These are phyloP conservation scores for Byasa hedistus DNA, from an alignment of 2,888 invertebrate species.

Conservation along the genomic window DNA sequence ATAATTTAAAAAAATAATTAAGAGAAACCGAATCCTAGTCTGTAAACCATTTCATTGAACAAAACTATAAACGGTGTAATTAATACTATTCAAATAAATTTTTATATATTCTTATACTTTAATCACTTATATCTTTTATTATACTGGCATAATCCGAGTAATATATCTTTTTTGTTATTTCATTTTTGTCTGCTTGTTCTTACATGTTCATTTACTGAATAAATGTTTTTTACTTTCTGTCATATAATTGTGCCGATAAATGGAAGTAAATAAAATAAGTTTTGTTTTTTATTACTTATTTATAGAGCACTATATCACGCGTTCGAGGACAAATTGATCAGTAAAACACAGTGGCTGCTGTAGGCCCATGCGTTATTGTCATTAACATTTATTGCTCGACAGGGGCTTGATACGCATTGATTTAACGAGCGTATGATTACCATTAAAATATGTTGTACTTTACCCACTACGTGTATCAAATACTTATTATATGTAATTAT, in stretches of 20 bases:
- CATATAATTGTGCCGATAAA: not conserved
- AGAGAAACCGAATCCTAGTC: too few species aligned
- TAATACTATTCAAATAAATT: too few species aligned
- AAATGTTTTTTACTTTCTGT: not conserved
- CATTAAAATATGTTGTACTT: slow-evolving; percentile 13
- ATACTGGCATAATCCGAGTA: too few species aligned
- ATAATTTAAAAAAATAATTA: not conserved
- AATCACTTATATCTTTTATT: too few species aligned
- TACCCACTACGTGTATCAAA: not conserved
- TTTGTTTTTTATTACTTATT: not conserved
- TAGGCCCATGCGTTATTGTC: slow-evolving; percentile 30
- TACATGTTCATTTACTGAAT: too few species aligned
- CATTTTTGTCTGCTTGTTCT: too few species aligned
- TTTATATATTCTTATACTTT: too few species aligned
- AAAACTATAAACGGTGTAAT: too few species aligned
- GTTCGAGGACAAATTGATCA: slow-evolving; percentile 8
- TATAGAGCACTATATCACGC: slow-evolving; percentile 9
- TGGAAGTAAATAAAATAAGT: not conserved
- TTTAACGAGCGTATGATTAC: slow-evolving; percentile 23
- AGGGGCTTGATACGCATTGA: slow-evolving; percentile 23
- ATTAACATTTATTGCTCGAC: slow-evolving; percentile 28
- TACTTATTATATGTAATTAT: too few species aligned
- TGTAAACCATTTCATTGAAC: too few species aligned
- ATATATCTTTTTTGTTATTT: too few species aligned
- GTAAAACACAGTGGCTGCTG: slow-evolving; percentile 15